Conservation (phyloP, 2,797 vertebrate genomes). For the Eutrigla gurnardus region DNA sequence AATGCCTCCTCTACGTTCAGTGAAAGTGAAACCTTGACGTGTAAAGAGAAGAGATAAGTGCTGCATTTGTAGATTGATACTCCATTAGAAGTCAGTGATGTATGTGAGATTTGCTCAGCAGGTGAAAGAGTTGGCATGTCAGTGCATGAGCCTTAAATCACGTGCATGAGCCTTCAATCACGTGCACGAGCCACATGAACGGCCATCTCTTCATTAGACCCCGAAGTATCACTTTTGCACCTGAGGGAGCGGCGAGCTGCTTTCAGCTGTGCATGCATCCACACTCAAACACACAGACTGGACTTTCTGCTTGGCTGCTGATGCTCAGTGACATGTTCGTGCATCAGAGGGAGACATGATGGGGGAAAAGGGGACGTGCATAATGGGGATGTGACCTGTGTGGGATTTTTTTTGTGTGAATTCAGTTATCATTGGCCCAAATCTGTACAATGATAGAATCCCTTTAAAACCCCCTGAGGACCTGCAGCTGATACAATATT, state of each 20-base stretch:
- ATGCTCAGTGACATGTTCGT: constrained; percentile 23
- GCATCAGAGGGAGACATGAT: not conserved
- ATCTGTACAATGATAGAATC: not conserved
- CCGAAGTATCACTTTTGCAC: not conserved
- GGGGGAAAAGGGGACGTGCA: not conserved
- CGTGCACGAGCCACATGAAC: no score
- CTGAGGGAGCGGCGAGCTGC: constrained; percentile 10
- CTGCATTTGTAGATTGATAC: no score
- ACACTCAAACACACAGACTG: constrained; percentile 18
- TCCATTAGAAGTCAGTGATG: no score
- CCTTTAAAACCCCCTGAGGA: not conserved
- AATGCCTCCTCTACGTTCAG: no score
- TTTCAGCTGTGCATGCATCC: constrained; percentile 7
- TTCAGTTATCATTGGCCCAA: not conserved
- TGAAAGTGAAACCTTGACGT: no score
- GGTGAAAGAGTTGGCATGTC: no score
- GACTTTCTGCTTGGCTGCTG: constrained; percentile 33
- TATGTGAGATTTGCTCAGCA: no score
- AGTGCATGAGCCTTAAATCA: no score
- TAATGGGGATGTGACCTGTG: not conserved
- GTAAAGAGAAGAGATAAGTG: no score
- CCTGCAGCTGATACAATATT: no score
- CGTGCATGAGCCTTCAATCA: no score
- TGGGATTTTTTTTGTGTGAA: not conserved
- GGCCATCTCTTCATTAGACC: no score